Base-by-base conservation (phyloP, 2,113 vertebrate species). In the Pao palembangensis region DNA sequence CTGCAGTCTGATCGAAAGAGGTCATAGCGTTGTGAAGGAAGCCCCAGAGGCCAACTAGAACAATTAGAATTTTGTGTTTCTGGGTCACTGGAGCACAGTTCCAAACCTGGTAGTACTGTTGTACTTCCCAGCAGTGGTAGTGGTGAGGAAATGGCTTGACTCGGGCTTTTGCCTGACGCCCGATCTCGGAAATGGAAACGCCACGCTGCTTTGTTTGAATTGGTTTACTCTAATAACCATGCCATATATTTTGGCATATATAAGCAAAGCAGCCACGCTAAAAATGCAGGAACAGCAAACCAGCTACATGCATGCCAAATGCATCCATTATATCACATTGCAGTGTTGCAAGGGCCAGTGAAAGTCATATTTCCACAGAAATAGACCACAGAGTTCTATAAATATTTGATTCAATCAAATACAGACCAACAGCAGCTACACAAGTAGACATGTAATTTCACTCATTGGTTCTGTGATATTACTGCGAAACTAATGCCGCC, bases 21-120 rank as follows among this genome's bases (percentile, higher is more conserved):
- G 83, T 83, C 80, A 75, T 53, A 78, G 71, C 61, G 70, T 68
- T 76, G 66, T 71, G 48, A 72, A 65, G 68, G 51, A 79, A 76
- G 69, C 77, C 80, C 85, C 54, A 71, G 71, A 82, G 83, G 79
- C 77, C 56, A 53, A 55, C 66, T 31, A 75, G 73, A 83, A 87
- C 84, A 90, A 89, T 88, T 88, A 83, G 73, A 84, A 83, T 85
- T 78, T 78, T 79, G 67, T 86, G 69, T 87, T 87, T 88, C 85
- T 87, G 84, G 84, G 80, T 85, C 76, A 86, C 58, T 81, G 73
- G 78, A 81, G 64, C 80, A 73, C 72, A 77, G 62, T 73, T 79
- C 77, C 68, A 69, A 60, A 63, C 71, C 53, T 71, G 53, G 41
- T 61, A 65, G 75, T 65, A 52, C 48, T 55, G 50, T 68, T 67